Evolutionary conservation across 2,113 vertebrate species (phyloP), one percentile per base, ranked within the genome.

Genomic region (Vidua macroura): DNA sequence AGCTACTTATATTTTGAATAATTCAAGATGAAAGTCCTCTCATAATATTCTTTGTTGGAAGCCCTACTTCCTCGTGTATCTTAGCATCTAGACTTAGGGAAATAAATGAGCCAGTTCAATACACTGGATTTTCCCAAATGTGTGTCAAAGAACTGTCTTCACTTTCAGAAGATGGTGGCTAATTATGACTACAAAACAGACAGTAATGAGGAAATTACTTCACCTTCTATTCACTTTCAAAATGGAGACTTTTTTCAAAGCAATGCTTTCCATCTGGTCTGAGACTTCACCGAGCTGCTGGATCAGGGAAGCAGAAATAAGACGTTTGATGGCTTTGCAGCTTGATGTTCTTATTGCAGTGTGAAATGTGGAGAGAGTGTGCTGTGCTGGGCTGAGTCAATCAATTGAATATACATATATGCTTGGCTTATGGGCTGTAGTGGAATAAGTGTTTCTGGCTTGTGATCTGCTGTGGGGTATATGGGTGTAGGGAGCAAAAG

Each of bases 171-270:
- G 13, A 49, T 78, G 39, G 13, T 90, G 81, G 56, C 72, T 96
- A 80, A 90, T 96, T 90, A 78, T 52, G 48, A 52, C 23, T 73
- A 49, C 11, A 82, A 64, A 22, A 68, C 46, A 75, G 64, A 48
- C 43, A 89, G 55, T 76, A 79, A 83, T 30, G 13, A 95, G 70
- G 39, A 86, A 87, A 83, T 85, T 28, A 49, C 53, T 93, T 96
- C 82, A 78, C 20, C 28, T 59, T 75, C 43, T 80, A 27, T 55
- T 90, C 2, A 1, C 51, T 92, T 85, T 72, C 39, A 49, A 86
- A 95, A 62, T 90, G 10, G 70, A 90, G 79, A 91, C 59, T 86
- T 83, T 74, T 70, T 55, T 90, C 68, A 49, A 88, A 92, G 67
- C 20, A 64, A 52, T 64, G 15, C 21, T 83, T 90, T 87, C 83